Percentiles rank a stretch among this genome's conserved stretches.
phyloP scores from a whole-genome alignment of 2,797 vertebrate genomes.

The Streptopelia turtur region DNA sequence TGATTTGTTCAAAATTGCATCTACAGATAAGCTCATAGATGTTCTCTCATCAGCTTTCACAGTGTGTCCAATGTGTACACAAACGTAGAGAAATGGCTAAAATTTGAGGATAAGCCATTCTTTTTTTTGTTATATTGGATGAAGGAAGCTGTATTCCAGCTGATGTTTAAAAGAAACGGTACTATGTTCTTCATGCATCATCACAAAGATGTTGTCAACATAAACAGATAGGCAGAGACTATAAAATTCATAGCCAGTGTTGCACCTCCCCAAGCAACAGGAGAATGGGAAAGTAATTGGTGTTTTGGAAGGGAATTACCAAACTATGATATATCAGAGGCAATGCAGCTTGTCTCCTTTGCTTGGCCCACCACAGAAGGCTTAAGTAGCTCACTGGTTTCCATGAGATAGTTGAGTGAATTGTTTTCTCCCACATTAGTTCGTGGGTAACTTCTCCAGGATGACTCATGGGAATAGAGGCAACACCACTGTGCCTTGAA shows the following conservation, averaged over 20 bases:
- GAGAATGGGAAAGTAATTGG: neutral
- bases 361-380: neutral
- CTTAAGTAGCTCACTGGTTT: neutral
- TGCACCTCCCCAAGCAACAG: neutral
- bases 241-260: neutral
- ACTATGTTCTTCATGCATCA: fast-evolving
- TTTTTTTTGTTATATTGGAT: neutral
- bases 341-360: neutral
- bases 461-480: neutral
- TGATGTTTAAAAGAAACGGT: neutral
- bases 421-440: neutral
- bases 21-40: neutral
- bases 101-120: neutral
- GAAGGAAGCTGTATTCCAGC: neutral
- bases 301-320: neutral
- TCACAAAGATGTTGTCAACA: neutral
- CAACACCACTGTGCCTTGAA: neutral
- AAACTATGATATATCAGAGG: neutral
- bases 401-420: neutral
- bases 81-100: neutral
- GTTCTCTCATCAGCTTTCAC: neutral
- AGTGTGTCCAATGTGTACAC: too few relatives aligned
- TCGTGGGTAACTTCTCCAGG: neutral
- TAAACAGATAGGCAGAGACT: neutral
- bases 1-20: neutral